Evolutionary conservation across 2,113 vertebrate genomes (phyloP), one percentile per base, ranked within the genome.

Genomic region (Hirundichthys speculiger): DNA sequence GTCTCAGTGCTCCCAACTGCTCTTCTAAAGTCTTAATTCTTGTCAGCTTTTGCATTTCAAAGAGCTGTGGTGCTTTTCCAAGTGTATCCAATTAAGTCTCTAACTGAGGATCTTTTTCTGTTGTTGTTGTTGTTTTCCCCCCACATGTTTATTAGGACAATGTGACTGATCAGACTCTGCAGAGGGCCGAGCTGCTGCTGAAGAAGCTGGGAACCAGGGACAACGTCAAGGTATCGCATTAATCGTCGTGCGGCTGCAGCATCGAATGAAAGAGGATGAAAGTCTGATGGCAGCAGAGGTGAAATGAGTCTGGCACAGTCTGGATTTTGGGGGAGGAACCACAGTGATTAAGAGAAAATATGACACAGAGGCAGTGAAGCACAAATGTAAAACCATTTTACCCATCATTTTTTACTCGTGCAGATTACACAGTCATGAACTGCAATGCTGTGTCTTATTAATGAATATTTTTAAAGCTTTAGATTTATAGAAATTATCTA

Each of bases 161-260:
- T 56, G 56, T 84, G 73, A 91, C 84, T 22, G 75, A 90, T 75
- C 75, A 87, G 84, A 64, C 87, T 18, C 25, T 88, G 30, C 82
- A 60, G 60, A 85, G 56, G 18, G 64, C 75, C 4, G 75, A 89
- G 62, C 72, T 46, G 52, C 92, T 98, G 70, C 93, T 97, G 93
- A 95, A 93, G 74, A 94, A 94, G 46, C 78, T 98, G 67, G 95
- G 96, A 77, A 94, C 94, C n/a, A 95, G 92, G 82, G 91, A 94
- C 81, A 96, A 96, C 0, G 92, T 96, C 20, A 98, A 98, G 96
- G 96, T 98, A 94, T 74, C 45, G 2, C 22, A 25, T 53, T 75
- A 64, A 83, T 69, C 47, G 15, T 45, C 1, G 30, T 0, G 3
- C 10, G 24, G 1, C 16, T 39, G 24, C 52, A 38, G 34, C 21